A percentile compares a stretch with the other conserved stretches of the same genome.
These are phyloP conservation scores for Amphiduros pacificus DNA, from an alignment of 2,888 invertebrate species.

Conservation along the genomic window DNA sequence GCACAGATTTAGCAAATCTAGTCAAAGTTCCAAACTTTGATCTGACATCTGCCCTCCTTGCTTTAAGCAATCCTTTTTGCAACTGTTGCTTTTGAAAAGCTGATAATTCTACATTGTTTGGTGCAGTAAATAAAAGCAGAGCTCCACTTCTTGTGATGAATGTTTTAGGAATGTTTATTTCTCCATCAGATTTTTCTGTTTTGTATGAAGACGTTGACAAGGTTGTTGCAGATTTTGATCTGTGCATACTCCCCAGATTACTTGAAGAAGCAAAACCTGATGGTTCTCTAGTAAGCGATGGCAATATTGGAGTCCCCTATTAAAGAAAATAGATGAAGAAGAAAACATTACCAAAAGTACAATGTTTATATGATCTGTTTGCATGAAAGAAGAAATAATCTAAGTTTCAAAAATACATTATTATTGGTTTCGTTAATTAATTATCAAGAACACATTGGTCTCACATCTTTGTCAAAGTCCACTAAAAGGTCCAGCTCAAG, in stretches of 20 bases:
- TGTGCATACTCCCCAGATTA: no score
- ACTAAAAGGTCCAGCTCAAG: background rate
- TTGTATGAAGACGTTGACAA: background rate
- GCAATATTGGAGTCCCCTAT: no score
- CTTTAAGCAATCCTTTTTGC: background rate
- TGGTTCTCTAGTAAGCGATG: no score
- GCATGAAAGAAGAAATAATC: no score
- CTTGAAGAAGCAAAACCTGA: no score
- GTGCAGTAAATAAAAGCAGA: background rate
- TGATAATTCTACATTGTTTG: background rate
- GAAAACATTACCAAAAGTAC: no score
- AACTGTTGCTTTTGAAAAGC: background rate
- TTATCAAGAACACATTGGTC: no score
- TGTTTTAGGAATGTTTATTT: background rate
- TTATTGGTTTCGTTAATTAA: no score
- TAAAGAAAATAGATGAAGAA: no score
- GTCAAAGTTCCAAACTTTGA: background rate
- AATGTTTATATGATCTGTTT: no score
- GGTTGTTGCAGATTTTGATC: background rate
- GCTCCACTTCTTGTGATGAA: background rate
- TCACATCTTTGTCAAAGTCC: background rate
- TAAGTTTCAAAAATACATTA: no score
- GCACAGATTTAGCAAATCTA: background rate
- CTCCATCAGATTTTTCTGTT: background rate
- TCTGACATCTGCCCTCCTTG: background rate